phyloP scores from a whole-genome alignment of 2,797 vertebrate genomes.

The Pterois miles region DNA sequence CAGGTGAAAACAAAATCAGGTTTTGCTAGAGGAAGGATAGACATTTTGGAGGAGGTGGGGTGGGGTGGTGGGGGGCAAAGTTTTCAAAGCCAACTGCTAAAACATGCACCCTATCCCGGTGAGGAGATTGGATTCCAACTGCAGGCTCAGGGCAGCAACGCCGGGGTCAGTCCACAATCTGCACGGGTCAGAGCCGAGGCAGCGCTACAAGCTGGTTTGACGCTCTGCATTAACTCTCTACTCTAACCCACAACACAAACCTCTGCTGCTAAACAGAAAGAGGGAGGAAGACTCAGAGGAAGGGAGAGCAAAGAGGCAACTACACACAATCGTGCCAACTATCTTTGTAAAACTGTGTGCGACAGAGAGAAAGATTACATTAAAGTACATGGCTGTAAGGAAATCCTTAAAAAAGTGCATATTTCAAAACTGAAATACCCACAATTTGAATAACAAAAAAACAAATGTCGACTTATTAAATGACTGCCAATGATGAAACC shows the following conservation, averaged over 20 bases:
- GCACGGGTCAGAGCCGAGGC: slow-evolving; percentile 76
- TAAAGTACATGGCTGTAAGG: background rate
- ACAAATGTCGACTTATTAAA: background rate
- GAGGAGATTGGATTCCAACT: slow-evolving; percentile 82
- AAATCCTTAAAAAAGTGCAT: background rate
- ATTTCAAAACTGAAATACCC: background rate
- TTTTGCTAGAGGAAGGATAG: slow-evolving; percentile 71
- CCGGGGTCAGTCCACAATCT: slow-evolving; percentile 81
- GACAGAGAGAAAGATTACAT: background rate
- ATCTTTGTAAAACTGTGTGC: background rate
- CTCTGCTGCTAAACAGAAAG: slow-evolving; percentile 33
- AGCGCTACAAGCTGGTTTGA: slow-evolving; percentile 70
- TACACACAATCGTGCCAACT: background rate
- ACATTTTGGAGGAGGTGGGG: slow-evolving; percentile 47
- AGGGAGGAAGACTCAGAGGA: background rate
- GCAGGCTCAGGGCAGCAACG: slow-evolving; percentile 61
- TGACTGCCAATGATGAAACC: slow-evolving; percentile 16
- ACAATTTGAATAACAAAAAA: slow-evolving; percentile 1
- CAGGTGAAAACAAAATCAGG: slow-evolving; percentile 68
- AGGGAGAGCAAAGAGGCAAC: background rate
- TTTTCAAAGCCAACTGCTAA: slow-evolving; percentile 74
- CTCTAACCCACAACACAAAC: slow-evolving; percentile 62
- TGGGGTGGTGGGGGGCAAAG: slow-evolving; percentile 44
- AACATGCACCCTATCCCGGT: slow-evolving; percentile 74
- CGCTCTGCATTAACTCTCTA: slow-evolving; percentile 78